Conservation (phyloP, 2,113 vertebrate species). For the Lonchura striata region DNA sequence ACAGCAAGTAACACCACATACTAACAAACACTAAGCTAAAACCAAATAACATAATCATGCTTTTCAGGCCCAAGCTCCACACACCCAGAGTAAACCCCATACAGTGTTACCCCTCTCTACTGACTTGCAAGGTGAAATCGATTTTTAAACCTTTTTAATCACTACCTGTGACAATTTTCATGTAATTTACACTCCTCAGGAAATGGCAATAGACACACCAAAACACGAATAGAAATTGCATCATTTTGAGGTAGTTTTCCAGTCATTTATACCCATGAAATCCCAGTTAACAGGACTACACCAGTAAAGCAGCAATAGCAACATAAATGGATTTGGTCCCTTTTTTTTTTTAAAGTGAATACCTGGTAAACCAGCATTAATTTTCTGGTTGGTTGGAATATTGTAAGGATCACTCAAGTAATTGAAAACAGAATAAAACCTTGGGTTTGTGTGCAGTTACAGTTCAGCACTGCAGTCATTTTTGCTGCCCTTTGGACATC, state of each 20-base stretch:
- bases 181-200: background rate
- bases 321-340: background rate
- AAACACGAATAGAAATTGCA: background rate
- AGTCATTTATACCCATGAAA: background rate
- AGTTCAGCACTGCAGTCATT: background rate
- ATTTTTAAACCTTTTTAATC: background rate
- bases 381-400: background rate
- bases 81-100: background rate
- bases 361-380: background rate
- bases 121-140: background rate
- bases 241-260: background rate
- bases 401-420: accelerated
- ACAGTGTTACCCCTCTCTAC: background rate
- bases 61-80: background rate
- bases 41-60: background rate
- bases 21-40: background rate
- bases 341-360: background rate
- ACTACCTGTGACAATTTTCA: background rate
- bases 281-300: background rate
- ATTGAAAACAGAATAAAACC: background rate
- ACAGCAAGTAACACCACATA: background rate
- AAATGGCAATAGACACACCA: background rate
- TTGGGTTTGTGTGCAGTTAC: background rate
- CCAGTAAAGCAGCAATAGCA: background rate
- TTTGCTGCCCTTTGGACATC: background rate